Base-by-base conservation (phyloP, 2,888 invertebrate genomes). In the Rutpela maculata region DNA sequence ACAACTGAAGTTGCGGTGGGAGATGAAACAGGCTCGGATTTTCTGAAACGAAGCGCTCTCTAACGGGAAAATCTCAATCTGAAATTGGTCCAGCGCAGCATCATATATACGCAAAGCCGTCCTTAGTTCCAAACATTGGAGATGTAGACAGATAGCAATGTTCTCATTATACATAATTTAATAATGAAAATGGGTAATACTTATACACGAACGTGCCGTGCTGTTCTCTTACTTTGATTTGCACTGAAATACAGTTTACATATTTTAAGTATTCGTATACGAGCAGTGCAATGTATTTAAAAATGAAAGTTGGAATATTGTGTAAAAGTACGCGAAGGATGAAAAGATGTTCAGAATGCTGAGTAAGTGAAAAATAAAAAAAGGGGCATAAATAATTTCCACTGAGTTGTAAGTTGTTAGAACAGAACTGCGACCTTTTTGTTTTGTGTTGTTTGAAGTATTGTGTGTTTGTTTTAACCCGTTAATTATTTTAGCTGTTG, bases 81-180 rank as follows among this genome's bases (percentile, higher is more conserved):
- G 74, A 72, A 78, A 74, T 75, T 75, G 80, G 76, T 80, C 68
- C 78, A 78, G 80, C 80, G 80, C 80, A 78, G 80, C 80, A 69
- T 79, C 78, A 62, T 67, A 66, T 66, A 75, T 68, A 69, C 63
- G 22, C 55, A 50, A 70, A 60, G 70, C 43, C 22, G 60, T 50
- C 60, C 70, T 26, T 62, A 26, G 38, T 31, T 38, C 22, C 60
- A 60, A 60, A 43, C 43, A 43, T 70, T 43, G 43, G 22, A 60
- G 43, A 26, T 62, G 60, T n/a, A 70, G 26, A 38, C 70, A 18
- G 60, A 60, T 43, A 70, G 38, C 35, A 35, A 18, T 17, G 26
- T 18, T 59, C 57, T 59, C 69, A 57, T 68, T 57, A 31, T 56
- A 11, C 56, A 57, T 69, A 69, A 69, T 69, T 69, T 71, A 65